Conservation (phyloP, 2,113 vertebrate genomes). For the Oncorhynchus tshawytscha region DNA sequence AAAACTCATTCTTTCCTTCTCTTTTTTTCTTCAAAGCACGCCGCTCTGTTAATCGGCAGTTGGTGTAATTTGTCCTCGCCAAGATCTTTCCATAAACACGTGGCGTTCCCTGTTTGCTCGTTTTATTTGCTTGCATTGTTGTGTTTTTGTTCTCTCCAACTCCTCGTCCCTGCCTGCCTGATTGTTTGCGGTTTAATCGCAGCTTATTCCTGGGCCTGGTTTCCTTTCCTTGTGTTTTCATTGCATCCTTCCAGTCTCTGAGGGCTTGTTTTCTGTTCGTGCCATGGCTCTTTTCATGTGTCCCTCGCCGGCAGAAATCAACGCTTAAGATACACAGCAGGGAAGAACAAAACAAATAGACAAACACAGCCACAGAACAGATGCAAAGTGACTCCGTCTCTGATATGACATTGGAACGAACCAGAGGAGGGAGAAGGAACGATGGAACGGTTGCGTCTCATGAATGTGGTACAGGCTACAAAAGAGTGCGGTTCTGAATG, state of each 20-base stretch:
- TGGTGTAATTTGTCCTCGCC: conserved; percentile 35
- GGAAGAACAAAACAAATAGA: conserved; percentile 51
- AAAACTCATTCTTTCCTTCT: conserved; percentile 12
- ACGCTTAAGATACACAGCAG: conserved; percentile 45
- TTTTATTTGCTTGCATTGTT: conserved; percentile 47
- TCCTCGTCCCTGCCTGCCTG: conserved; percentile 44
- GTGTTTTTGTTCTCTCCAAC: conserved; percentile 12
- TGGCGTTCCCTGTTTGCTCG: conserved; percentile 25
- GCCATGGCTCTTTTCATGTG: conserved; percentile 48
- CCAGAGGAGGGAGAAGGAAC: not conserved
- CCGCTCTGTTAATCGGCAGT: conserved; percentile 25
- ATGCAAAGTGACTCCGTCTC: conserved; percentile 32
- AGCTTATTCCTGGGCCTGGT: conserved; percentile 43
- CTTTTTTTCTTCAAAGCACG: conserved; percentile 16
- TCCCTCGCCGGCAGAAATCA: conserved; percentile 46
- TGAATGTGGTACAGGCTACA: conserved; percentile 22
- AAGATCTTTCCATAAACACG: conserved; percentile 31
- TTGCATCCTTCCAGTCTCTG: conserved; percentile 43
- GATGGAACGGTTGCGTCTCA: not conserved
- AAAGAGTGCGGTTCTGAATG: not conserved
- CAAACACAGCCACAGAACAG: conserved; percentile 47
- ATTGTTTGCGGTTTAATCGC: conserved; percentile 60
- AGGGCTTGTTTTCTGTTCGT: conserved; percentile 61
- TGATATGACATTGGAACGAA: not conserved
- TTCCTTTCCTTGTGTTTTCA: conserved; percentile 40